A percentile compares a stretch with the other conserved stretches of the same genome.
phyloP scores from a whole-genome alignment of 2,797 vertebrate species.

The Morus bassanus region DNA sequence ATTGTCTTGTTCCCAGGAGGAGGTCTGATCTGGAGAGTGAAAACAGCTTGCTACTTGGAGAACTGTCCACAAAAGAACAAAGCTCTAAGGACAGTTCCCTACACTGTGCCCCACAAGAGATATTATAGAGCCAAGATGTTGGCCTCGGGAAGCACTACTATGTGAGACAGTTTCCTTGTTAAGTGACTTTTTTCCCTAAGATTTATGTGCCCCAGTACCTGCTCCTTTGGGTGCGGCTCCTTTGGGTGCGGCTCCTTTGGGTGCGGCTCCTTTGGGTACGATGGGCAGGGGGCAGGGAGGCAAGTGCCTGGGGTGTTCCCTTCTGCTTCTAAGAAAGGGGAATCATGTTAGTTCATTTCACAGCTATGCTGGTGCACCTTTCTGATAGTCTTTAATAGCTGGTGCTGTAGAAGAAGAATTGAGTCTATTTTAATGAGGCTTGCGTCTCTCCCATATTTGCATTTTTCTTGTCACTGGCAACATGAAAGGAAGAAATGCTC shows the following conservation, averaged over 20 bases:
- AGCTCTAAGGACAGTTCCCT: neutral
- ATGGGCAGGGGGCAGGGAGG: neutral
- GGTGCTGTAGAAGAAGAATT: neutral
- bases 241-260: neutral
- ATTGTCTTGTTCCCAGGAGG: conserved; percentile 55
- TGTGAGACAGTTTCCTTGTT: neutral
- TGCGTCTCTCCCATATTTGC: neutral
- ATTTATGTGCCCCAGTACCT: neutral
- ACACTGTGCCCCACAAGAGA: neutral
- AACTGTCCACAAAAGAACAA: neutral
- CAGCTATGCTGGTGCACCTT: neutral
- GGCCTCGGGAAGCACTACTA: neutral
- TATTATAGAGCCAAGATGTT: neutral
- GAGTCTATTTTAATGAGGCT: neutral
- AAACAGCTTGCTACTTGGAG: conserved; percentile 50
- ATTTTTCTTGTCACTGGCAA: neutral
- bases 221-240: neutral
- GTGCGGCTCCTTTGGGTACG: neutral
- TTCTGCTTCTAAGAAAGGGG: neutral
- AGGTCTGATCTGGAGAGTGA: conserved; percentile 10
- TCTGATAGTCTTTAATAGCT: neutral
- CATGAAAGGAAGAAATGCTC: neutral
- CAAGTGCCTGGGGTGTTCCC: neutral
- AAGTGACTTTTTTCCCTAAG: neutral
- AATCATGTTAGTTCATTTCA: neutral